phyloP scores from a whole-genome alignment of 2,797 vertebrate species.

The Triplophysa bombifrons region DNA sequence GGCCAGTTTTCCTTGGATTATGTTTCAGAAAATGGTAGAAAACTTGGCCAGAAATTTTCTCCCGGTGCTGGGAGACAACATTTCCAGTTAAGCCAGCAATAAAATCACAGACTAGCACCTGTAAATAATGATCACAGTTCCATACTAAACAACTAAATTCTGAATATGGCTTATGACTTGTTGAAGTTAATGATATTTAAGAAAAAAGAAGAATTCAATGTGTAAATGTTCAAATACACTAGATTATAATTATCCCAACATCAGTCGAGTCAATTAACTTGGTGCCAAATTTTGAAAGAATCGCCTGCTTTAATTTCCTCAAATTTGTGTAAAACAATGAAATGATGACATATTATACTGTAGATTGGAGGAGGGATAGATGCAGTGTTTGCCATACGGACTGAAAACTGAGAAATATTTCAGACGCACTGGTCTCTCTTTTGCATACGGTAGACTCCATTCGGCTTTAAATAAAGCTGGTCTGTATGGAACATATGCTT shows the following conservation, averaged over 20 bases:
- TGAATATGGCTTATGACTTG: background rate
- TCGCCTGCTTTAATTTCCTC: background rate
- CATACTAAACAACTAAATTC: background rate
- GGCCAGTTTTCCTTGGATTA: background rate
- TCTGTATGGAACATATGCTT: conserved; percentile 8
- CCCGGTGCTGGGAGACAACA: background rate
- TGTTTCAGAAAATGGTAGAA: background rate
- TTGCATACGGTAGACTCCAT: background rate
- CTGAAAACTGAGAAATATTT: conserved; percentile 11
- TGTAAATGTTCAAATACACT: background rate
- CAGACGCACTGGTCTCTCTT: background rate
- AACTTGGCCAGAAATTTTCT: background rate
- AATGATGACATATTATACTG: background rate
- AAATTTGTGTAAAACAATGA: conserved; percentile 11
- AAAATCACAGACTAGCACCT: background rate
- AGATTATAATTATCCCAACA: background rate
- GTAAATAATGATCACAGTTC: background rate
- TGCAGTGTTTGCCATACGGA: conserved; percentile 26
- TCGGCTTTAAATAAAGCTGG: background rate
- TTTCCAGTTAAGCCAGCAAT: background rate
- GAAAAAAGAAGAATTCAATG: too few relatives aligned
- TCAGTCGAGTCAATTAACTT: background rate
- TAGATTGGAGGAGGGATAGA: background rate
- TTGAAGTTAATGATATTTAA: background rate
- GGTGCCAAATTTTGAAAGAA: background rate